Base-by-base conservation (phyloP, 2,113 vertebrate genomes). In the Nothoprocta perdicaria region DNA sequence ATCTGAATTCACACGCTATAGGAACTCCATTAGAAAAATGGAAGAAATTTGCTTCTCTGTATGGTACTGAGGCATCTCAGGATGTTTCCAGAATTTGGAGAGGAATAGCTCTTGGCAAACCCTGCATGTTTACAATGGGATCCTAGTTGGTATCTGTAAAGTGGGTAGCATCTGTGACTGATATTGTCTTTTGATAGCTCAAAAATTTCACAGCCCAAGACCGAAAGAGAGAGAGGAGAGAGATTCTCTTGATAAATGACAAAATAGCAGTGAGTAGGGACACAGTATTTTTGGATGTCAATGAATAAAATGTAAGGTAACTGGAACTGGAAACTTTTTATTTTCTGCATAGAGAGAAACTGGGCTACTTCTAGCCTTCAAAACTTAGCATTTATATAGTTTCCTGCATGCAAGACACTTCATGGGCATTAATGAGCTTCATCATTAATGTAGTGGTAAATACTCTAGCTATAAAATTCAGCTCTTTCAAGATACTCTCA, bases 21-120 rank as follows among this genome's bases (percentile, higher is more conserved):
- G 55, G n/a, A 60, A 61, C 14, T 68, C 38, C 23, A 27, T 71
- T 40, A 72, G 57, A 84, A 87, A 87, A 89, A 80, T 10, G 7
- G 48, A 61, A 69, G 35, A 60, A 46, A 86, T 91, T 88, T 80
- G 50, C 62, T 88, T 84, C 80, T 85, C 43, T 89, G 8, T 80
- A 29, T 89, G 68, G 41, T 72, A 14, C n/a, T 80, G 17, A 89
- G 38, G 58, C 71, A 82, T 80, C 48, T 86, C 61, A 72, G 40
- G 65, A 69, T 78, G n/a, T 35, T 31, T 72, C 10, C 43, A 89
- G 74, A 93, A 75, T 85, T 52, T 82, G 71, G 52, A 78, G 10
- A 57, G 23, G 77, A 84, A 63, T 80, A 2, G 5, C 14, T 80
- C 3, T 84, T 78, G 71, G 48, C 60, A 78, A 48, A 48, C 21